These are phyloP conservation scores for Helicolenus hilgendorfi DNA, from an alignment of 2,797 vertebrate species.

Conservation along the genomic window DNA sequence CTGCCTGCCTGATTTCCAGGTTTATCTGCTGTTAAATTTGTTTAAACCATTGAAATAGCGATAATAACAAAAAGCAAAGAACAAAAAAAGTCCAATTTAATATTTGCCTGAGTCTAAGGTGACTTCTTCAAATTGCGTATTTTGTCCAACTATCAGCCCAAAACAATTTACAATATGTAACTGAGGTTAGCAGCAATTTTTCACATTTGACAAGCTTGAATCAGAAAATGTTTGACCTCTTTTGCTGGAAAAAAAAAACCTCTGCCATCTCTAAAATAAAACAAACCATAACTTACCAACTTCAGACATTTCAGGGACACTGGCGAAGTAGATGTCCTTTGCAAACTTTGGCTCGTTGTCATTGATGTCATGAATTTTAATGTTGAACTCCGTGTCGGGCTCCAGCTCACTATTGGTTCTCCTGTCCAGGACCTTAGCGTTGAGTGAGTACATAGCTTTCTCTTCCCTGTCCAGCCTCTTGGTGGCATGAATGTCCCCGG, in stretches of 20 bases:
- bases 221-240: not conserved
- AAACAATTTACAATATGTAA: not conserved
- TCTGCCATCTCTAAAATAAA: not conserved
- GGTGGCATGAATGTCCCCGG: constrained; percentile 97
- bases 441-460: constrained; percentile 95
- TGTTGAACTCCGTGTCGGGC: constrained; percentile 97
- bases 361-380: constrained; percentile 99
- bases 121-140: not conserved
- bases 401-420: constrained; percentile 95
- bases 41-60: not conserved
- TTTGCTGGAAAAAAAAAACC: not conserved
- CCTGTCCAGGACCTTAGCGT: constrained; percentile 96
- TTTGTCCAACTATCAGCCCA: not conserved
- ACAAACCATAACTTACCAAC: constrained; percentile 92
- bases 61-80: not conserved
- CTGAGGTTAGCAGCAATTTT: too few species aligned
- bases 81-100: not conserved
- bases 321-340: constrained; percentile 94
- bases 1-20: too few species aligned
- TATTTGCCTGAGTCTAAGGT: not conserved
- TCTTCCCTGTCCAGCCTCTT: constrained; percentile 98
- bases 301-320: constrained; percentile 97
- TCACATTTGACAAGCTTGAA: not conserved
- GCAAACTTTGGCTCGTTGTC: constrained; percentile 97
- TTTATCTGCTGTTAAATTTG: not conserved